These are phyloP conservation scores for Pangasius mekongensis DNA, from an alignment of 2,797 vertebrate genomes.

Conservation along the genomic window DNA sequence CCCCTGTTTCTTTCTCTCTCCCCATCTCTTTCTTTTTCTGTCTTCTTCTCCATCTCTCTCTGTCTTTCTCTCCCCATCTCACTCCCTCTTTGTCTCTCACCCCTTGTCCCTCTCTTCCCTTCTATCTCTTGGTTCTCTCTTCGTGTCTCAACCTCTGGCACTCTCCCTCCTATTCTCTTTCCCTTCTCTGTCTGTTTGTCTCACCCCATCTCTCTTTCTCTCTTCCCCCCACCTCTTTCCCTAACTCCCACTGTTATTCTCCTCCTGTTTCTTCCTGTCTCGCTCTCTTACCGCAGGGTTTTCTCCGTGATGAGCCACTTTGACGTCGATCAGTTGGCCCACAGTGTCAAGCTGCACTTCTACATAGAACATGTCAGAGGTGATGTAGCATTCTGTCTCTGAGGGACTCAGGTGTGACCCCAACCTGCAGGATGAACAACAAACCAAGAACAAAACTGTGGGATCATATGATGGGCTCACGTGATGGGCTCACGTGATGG, in stretches of 20 bases:
- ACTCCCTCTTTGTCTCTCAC: not conserved
- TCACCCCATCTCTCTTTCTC: not conserved
- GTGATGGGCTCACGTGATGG: not conserved
- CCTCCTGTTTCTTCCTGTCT: no score
- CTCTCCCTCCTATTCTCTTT: not conserved
- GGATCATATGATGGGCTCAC: not conserved
- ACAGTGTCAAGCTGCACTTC: conserved; percentile 91
- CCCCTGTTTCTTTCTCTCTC: not conserved
- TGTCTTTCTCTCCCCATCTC: not conserved
- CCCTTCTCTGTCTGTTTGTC: not conserved
- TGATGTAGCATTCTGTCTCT: conserved; percentile 98
- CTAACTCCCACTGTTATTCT: not conserved
- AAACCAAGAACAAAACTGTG: not conserved
- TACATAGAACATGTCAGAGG: conserved; percentile 97
- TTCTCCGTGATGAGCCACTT: conserved; percentile 98
- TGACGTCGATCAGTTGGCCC: conserved; percentile 94
- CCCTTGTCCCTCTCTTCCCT: not conserved
- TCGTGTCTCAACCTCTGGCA: no score
- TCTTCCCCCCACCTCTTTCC: not conserved
- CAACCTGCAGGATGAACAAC: conserved; percentile 71
- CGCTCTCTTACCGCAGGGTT: conserved; percentile 87
- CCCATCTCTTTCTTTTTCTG: no score
- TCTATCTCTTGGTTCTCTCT: not conserved
- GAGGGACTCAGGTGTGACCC: conserved; percentile 93
- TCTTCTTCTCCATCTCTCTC: no score